Evolutionary conservation across 2,113 vertebrate genomes (phyloP).

Genomic region (Corythornis vintsioides): DNA sequence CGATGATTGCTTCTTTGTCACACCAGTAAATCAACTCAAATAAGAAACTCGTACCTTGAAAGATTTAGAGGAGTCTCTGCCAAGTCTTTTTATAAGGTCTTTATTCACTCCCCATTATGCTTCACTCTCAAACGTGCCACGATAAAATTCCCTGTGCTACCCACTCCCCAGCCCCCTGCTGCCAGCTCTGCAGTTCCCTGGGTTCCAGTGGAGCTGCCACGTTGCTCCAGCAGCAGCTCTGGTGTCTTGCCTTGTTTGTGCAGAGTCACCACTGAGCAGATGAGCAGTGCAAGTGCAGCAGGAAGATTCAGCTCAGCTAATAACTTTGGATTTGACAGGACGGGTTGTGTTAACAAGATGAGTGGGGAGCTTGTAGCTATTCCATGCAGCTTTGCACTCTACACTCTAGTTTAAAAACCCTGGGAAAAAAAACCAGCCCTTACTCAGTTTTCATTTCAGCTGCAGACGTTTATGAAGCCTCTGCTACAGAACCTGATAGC

Average conservation of each 20-base stretch:
- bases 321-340: neutral
- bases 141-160: neutral
- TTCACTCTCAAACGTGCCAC: conserved; percentile 1
- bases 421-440: neutral
- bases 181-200: neutral
- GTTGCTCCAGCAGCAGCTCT: neutral
- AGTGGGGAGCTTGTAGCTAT: neutral
- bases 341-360: neutral
- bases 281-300: neutral
- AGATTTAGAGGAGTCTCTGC: conserved; percentile 52
- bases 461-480: neutral
- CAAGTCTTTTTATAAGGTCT: conserved; percentile 56
- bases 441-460: neutral
- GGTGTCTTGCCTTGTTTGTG: neutral
- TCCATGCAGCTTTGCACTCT: neutral
- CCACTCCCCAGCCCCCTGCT: neutral
- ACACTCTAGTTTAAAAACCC: neutral
- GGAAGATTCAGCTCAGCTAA: accelerated
- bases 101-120: conserved; percentile 21
- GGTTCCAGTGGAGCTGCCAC: neutral
- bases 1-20: conserved; percentile 67
- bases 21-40: conserved; percentile 63
- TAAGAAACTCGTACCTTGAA: conserved; percentile 67
- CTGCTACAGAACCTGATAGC: neutral
- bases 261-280: neutral